Percentiles rank a stretch among this genome's conserved stretches.
These are phyloP conservation scores for Drosophila atripex DNA, from an alignment of 2,888 invertebrate genomes.

Conservation along the genomic window DNA sequence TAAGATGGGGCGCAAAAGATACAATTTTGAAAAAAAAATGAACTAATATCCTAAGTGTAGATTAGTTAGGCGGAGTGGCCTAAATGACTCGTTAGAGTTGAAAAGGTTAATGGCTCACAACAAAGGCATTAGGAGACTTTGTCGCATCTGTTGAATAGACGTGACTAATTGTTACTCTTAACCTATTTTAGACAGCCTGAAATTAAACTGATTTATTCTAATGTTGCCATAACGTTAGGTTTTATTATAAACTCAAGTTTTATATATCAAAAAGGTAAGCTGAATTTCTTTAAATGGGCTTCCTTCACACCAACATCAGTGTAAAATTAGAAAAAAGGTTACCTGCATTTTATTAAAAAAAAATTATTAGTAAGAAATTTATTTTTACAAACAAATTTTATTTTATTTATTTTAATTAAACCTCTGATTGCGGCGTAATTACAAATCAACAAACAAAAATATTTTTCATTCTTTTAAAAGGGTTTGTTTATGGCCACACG, in stretches of 20 bases:
- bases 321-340: not conserved
- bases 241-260: not conserved
- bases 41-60: constrained; percentile 2
- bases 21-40: constrained; percentile 2
- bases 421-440: too few relatives aligned
- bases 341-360: not conserved
- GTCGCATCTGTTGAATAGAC: not conserved
- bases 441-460: not conserved
- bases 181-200: not conserved
- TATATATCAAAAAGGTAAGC: too few relatives aligned
- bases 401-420: too few relatives aligned
- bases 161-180: not conserved
- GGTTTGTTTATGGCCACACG: not conserved
- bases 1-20: not conserved
- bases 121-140: constrained; percentile 1
- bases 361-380: not conserved
- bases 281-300: not conserved
- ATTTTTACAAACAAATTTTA: not conserved
- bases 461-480: not conserved
- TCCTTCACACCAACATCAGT: not conserved
- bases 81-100: not conserved
- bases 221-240: not conserved
- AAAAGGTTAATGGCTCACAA: constrained; percentile 13
- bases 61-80: not conserved
- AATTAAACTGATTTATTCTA: not conserved